Evolutionary conservation across 2,797 vertebrate species (phyloP), one percentile per base, ranked within the genome.

Genomic region (Eleutherodactylus coqui): DNA sequence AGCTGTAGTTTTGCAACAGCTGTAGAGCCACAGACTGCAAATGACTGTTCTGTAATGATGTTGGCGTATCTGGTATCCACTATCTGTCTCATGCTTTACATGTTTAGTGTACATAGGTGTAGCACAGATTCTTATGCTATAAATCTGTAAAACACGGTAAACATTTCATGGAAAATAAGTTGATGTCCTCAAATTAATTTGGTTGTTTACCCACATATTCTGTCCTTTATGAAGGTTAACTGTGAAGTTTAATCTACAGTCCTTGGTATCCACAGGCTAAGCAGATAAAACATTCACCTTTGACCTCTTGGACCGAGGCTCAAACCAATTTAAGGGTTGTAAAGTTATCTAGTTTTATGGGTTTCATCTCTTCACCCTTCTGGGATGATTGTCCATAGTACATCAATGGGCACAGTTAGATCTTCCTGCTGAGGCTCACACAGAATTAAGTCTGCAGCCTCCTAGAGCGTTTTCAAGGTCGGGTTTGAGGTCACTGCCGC

Each of bases 321-420:
- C 49, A 36, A 36, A 43, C 58, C 29, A 81, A 41, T 81, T 87
- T 80, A 79, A n/a, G 64, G 55, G 86, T 84, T 84, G 67, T 85
- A 84, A 81, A 84, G 77, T 84, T 55, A 87, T 87, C 82, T 81
- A 41, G 69, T 87, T 87, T 77, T 85, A 84, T 87, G 86, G 82
- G 53, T 84, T 84, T 84, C 82, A 75, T 81, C 86, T 87, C 51
- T 69, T 58, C 67, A 67, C 27, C 51, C 82, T 80, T 62, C 60
- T 58, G 76, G 45, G 11, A 51, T 45, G 76, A 69, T 67, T 81
- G 77, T 75, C 27, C 86, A 87, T 27, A 45, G n/a, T 21, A 84
- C 55, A 80, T 87, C 86, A 87, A 84, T 81, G 75, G 77, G 77
- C 86, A 84, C 75, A 58, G 58, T 84, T 32, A 83, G 81, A 9